Base-by-base conservation (phyloP, 1,140 invertebrate species). In the Kradibia gibbosae region DNA sequence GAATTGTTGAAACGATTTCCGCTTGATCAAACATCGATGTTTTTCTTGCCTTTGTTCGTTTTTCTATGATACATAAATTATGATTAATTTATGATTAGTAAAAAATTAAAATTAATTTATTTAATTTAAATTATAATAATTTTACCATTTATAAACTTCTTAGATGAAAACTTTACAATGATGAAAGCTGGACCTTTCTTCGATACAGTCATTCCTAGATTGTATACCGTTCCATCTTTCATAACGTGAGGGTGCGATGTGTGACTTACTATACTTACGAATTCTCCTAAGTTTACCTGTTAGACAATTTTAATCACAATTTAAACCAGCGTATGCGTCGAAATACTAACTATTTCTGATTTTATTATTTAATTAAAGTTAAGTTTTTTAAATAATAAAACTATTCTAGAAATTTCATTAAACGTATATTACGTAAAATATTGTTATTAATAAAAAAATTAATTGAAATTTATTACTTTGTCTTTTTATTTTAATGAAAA, bases 231-330 rank as follows among this genome's bases (percentile, higher is more conserved):
- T 88, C 96, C 95, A 86, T 97, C 94, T 28, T 91, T 86, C 90
- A 95, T 93, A 34, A 97, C 92, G 85, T 97, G 97, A 0, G 97
- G 97, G 90, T 97, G 96, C 34, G 96, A 95, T 0, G 96, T 95
- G 86, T 98, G 96, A 87, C 96, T 96, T 0, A 97, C 93, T 0
- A 98, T 92, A 11, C 94, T 94, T 25, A 97, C 90, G 87, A 94
- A 92, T 45, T 96, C 90, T 28, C 92, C 93, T 11, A 97, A 85
- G 86, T 96, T 93, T n/a, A 96, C 93, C 92, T 94, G 84, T 22
- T 39, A 83, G 20, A 53, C 31, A 20, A 20, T 31, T 60, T 4
- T 13, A 8, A 31, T 55, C 3, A 28, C 17, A 31, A 60, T 60
- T 60, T 28, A 25, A 5, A 57, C 25, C 0, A 57, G 25, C 25